phyloP scores from a whole-genome alignment of 1,140 invertebrate genomes.

The Octopus bimaculoides region DNA sequence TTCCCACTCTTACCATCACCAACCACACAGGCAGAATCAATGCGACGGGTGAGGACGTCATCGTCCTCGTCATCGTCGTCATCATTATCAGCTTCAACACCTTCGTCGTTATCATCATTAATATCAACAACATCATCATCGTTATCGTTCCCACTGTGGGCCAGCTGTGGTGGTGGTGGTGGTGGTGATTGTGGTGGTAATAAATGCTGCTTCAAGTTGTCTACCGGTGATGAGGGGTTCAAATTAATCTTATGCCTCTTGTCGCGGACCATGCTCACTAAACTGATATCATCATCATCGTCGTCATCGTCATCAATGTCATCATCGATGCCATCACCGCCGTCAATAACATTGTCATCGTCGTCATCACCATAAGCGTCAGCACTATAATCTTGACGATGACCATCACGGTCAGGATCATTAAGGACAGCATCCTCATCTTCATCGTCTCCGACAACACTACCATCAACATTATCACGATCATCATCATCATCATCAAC shows the following conservation, averaged over 20 bases:
- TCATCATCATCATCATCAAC: background rate
- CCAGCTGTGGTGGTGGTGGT: too few species aligned
- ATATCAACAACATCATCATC: background rate
- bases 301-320: background rate
- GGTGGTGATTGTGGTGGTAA: too few species aligned
- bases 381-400: background rate
- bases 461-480: background rate
- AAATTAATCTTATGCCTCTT: too few species aligned
- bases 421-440: background rate
- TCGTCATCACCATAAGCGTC: background rate
- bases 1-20: background rate
- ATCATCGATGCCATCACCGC: background rate
- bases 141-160: background rate
- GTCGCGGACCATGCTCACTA: too few species aligned
- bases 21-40: background rate
- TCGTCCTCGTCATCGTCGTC: background rate
- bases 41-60: background rate
- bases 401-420: background rate
- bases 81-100: background rate
- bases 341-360: background rate
- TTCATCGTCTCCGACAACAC: background rate
- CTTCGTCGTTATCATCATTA: background rate
- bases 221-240: too few species aligned
- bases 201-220: too few species aligned
- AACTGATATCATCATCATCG: background rate